phyloP scores from a whole-genome alignment of 2,113 vertebrate genomes.

The Anarhynchus alexandrinus region DNA sequence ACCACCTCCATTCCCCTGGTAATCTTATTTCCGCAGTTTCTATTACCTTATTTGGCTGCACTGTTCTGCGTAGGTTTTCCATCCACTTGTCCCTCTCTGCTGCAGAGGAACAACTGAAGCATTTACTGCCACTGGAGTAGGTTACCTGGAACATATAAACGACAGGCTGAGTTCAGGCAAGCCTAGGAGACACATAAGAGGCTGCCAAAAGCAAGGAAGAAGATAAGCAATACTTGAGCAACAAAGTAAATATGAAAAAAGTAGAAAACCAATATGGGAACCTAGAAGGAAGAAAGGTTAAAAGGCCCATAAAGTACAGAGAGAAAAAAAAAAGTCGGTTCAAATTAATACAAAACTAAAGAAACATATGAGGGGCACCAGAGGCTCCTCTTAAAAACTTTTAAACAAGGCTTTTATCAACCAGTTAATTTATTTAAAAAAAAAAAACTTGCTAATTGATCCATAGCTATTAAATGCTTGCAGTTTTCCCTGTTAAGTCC shows the following conservation, averaged over 20 bases:
- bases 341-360: not conserved
- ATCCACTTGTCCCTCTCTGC: slow-evolving; percentile 99
- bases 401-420: not conserved
- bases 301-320: not conserved
- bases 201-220: not conserved
- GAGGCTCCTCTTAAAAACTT: not conserved
- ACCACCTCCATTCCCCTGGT: not conserved
- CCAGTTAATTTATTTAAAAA: not conserved
- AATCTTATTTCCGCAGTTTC: not conserved
- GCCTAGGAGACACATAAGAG: not conserved
- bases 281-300: not conserved
- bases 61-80: slow-evolving; percentile 92
- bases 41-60: slow-evolving; percentile 95
- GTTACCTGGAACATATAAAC: slow-evolving; percentile 81
- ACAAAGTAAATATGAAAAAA: not conserved
- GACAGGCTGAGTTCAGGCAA: slow-evolving; percentile 28
- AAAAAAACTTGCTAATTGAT: not conserved
- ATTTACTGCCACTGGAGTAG: slow-evolving; percentile 92
- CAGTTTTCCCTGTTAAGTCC: not conserved
- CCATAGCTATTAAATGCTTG: not conserved
- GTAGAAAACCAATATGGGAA: not conserved
- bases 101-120: slow-evolving; percentile 92
- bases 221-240: not conserved
- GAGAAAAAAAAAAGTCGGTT: not conserved
- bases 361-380: not conserved